phyloP scores from a whole-genome alignment of 2,888 invertebrate species.

The Lingula anatina region DNA sequence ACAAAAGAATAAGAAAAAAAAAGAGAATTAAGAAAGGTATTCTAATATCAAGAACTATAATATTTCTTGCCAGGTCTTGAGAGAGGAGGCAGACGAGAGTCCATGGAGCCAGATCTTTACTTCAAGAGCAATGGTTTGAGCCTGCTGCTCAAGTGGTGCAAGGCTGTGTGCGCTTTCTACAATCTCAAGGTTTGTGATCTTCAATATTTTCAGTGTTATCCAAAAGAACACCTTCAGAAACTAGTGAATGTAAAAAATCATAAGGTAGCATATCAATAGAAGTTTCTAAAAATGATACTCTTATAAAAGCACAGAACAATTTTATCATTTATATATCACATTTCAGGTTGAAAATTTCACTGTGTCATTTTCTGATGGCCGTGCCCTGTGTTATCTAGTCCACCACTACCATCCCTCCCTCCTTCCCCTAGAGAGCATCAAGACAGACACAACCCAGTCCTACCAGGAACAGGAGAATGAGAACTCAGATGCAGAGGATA shows the following conservation, averaged over 20 bases:
- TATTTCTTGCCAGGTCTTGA: no score
- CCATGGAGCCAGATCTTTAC: conserved; percentile 29
- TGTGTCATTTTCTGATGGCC: conserved; percentile 54
- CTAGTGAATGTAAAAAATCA: no score
- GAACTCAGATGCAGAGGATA: conserved; percentile 5
- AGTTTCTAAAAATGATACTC: no score
- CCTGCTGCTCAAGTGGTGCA: conserved; percentile 50
- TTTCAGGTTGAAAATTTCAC: conserved; percentile 53
- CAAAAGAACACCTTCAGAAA: no score
- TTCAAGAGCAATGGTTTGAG: conserved; percentile 32
- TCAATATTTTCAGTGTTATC: no score
- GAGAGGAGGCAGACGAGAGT: conserved; percentile 27
- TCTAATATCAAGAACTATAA: no score
- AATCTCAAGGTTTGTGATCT: conserved; percentile 34
- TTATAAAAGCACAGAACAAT: no score
- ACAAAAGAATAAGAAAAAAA: no score
- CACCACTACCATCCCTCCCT: conserved; percentile 54
- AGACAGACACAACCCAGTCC: conserved; percentile 41
- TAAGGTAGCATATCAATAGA: neutral
- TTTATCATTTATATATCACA: neutral
- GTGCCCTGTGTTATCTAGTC: conserved; percentile 51
- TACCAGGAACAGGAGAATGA: conserved; percentile 18
- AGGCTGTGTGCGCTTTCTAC: conserved; percentile 49
- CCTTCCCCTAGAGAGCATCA: conserved; percentile 38
- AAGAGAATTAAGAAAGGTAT: no score